Percentiles rank a stretch among this genome's conserved stretches.
These are phyloP conservation scores for Nephrotoma guestfalica DNA, from an alignment of 2,888 invertebrate genomes.

Conservation along the genomic window DNA sequence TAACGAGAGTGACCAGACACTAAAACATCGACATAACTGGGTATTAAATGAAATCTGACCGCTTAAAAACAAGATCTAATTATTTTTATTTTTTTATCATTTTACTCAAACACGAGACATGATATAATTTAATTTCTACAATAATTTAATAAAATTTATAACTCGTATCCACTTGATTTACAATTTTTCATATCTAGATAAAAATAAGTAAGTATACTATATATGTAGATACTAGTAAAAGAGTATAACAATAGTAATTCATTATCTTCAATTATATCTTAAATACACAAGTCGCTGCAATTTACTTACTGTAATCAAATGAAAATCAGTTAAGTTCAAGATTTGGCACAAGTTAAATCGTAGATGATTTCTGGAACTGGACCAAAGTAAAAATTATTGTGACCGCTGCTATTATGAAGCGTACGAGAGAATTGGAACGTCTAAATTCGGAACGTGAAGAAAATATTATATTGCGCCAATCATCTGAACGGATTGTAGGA, in stretches of 20 bases:
- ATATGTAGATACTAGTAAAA: background rate
- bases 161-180: background rate
- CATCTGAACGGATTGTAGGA: conserved; percentile 22
- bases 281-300: background rate
- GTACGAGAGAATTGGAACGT: background rate
- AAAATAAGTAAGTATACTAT: background rate
- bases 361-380: background rate
- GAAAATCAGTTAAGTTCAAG: background rate
- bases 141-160: background rate
- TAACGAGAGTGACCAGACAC: background rate
- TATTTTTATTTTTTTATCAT: background rate
- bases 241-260: background rate
- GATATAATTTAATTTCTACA: background rate
- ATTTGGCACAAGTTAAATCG: background rate
- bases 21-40: background rate
- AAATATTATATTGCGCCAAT: background rate
- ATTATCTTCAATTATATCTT: background rate
- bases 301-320: background rate
- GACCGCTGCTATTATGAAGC: background rate
- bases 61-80: background rate
- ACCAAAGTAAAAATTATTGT: background rate
- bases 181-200: background rate
- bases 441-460: background rate
- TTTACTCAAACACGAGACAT: background rate
- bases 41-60: background rate